Percentiles rank a stretch among this genome's conserved stretches.
These are phyloP conservation scores for Antennarius striatus DNA, from an alignment of 2,113 vertebrate genomes.

Conservation along the genomic window DNA sequence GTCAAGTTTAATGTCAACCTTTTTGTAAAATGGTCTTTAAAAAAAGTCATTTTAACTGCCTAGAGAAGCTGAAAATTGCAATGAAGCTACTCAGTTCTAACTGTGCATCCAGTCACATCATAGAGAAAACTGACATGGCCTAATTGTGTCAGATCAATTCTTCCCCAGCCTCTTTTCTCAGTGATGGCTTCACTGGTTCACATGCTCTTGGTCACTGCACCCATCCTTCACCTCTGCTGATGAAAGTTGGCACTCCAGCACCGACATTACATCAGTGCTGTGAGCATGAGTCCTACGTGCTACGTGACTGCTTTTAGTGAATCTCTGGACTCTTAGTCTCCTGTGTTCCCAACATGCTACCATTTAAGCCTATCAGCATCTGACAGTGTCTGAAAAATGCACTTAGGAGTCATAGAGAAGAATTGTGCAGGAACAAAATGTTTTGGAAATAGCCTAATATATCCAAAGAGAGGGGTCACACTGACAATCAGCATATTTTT, in stretches of 20 bases:
- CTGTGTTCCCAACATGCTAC: slow-evolving; percentile 31
- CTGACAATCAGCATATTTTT: slow-evolving; percentile 51
- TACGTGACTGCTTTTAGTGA: slow-evolving; percentile 47
- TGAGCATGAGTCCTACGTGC: slow-evolving; percentile 19
- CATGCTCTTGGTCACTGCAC: slow-evolving; percentile 67
- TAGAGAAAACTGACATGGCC: slow-evolving; percentile 61
- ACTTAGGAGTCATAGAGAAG: slow-evolving; percentile 40
- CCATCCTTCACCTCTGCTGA: slow-evolving; percentile 64
- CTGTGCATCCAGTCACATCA: slow-evolving; percentile 41
- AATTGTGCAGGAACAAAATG: slow-evolving; percentile 46
- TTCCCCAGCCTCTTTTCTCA: slow-evolving; percentile 42
- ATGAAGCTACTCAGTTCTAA: slow-evolving; percentile 29
- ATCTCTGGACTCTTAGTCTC: slow-evolving; percentile 36
- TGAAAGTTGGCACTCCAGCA: slow-evolving; percentile 56
- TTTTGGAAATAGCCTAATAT: slow-evolving; percentile 52
- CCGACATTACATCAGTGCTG: slow-evolving; percentile 46
- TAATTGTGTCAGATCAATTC: slow-evolving; percentile 77
- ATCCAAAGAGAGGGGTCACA: slow-evolving; percentile 44
- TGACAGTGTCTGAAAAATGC: slow-evolving; percentile 55
- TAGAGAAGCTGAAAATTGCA: slow-evolving; percentile 34
- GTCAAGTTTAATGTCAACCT: slow-evolving; percentile 28
- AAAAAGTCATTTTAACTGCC: slow-evolving; percentile 17
- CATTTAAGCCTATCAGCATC: slow-evolving; percentile 58
- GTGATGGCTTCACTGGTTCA: slow-evolving; percentile 60
- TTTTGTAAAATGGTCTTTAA: neutral